Evolutionary conservation across 2,113 vertebrate species (phyloP).

Genomic region (Periophthalmus modestus): DNA sequence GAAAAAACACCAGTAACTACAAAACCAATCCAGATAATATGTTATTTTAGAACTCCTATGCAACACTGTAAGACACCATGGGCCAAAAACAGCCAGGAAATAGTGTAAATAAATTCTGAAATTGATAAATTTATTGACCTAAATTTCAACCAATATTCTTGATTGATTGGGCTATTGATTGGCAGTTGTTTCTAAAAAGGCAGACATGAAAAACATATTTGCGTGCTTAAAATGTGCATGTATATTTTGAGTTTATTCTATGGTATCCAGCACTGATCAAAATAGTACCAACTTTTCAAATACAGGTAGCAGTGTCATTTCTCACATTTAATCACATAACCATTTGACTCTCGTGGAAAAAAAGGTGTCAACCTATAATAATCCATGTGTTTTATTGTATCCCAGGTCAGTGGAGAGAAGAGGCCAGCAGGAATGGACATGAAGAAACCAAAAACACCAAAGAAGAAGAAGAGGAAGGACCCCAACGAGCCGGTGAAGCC

Average conservation of each 20-base stretch:
- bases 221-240: neutral
- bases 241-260: neutral
- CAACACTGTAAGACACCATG: neutral
- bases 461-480: constrained; percentile 99
- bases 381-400: neutral
- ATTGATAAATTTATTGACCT: neutral
- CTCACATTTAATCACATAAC: neutral
- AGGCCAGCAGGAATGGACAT: constrained; percentile 87
- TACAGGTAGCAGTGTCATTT: neutral
- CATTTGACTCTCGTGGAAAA: too few relatives aligned
- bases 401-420: constrained; percentile 87
- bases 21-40: neutral
- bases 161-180: neutral
- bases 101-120: neutral
- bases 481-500: constrained; percentile 98
- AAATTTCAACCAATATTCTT: neutral
- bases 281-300: neutral
- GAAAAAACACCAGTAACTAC: too few relatives aligned
- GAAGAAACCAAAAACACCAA: constrained; percentile 98
- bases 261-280: neutral
- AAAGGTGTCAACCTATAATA: neutral
- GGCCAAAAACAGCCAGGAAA: neutral
- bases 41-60: too few relatives aligned
- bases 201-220: neutral
- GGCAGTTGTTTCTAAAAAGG: neutral